Conservation (phyloP, 2,797 vertebrate genomes). For the Pristis pectinata region DNA sequence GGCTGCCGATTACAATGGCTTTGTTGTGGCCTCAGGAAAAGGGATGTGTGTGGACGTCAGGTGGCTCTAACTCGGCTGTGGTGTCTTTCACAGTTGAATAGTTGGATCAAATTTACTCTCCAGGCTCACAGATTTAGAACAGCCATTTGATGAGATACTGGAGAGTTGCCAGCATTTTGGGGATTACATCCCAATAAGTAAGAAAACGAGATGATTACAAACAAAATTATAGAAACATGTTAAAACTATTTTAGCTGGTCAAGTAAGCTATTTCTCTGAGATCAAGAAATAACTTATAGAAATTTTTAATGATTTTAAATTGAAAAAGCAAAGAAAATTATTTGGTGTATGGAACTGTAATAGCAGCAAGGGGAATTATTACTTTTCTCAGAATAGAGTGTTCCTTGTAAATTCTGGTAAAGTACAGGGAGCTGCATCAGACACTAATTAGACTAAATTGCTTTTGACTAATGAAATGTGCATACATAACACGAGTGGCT, state of each 20-base stretch:
- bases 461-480: slow-evolving; percentile 32
- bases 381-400: neutral
- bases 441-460: slow-evolving; percentile 35
- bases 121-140: neutral
- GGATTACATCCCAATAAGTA: neutral
- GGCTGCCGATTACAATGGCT: neutral
- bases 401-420: neutral
- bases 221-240: neutral
- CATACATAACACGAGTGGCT: neutral
- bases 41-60: neutral
- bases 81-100: neutral
- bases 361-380: neutral
- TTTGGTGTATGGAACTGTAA: neutral
- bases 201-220: neutral
- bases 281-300: neutral
- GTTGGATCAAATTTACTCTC: neutral
- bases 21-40: neutral
- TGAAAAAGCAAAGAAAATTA: neutral
- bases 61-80: neutral
- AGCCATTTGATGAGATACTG: neutral
- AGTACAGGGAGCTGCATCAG: neutral
- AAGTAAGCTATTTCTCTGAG: neutral
- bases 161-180: neutral
- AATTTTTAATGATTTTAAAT: neutral
- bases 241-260: neutral